These are phyloP conservation scores for Andrena bucephala DNA, from an alignment of 2,888 invertebrate species.

Conservation along the genomic window DNA sequence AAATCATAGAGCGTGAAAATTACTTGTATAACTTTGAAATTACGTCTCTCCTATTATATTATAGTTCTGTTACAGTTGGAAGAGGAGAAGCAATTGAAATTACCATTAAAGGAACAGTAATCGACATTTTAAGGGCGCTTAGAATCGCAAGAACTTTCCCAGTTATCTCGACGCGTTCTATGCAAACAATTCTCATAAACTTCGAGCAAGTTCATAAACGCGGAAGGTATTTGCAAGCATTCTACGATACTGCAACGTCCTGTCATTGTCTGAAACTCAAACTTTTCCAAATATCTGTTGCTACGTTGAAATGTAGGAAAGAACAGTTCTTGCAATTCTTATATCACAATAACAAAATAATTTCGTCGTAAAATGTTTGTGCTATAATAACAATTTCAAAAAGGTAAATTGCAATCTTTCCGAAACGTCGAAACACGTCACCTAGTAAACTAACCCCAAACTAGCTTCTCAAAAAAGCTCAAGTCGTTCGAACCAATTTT, in stretches of 20 bases:
- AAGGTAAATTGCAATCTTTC: too few relatives aligned
- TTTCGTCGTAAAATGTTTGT: background rate
- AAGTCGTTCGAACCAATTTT: too few relatives aligned
- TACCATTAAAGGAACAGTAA: slow-evolving; percentile 54
- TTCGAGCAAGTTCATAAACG: slow-evolving; percentile 5
- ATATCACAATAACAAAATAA: background rate
- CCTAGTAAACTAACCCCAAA: too few relatives aligned
- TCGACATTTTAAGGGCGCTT: slow-evolving; percentile 55
- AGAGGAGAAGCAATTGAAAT: slow-evolving; percentile 10
- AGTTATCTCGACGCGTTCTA: slow-evolving; percentile 21
- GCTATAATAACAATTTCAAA: too few relatives aligned
- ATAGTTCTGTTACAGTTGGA: background rate
- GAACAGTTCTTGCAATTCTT: background rate
- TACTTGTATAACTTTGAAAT: background rate
- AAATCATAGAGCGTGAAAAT: too few relatives aligned
- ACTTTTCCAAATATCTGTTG: background rate
- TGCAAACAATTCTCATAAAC: slow-evolving; percentile 17
- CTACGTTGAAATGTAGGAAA: background rate
- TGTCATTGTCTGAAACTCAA: background rate
- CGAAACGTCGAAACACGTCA: too few relatives aligned
- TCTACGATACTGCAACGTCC: background rate
- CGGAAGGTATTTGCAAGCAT: background rate
- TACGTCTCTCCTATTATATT: background rate
- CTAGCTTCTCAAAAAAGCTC: too few relatives aligned
- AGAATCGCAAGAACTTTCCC: slow-evolving; percentile 29